Evolutionary conservation across 2,113 vertebrate genomes (phyloP).

Genomic region (Anolis carolinensis): DNA sequence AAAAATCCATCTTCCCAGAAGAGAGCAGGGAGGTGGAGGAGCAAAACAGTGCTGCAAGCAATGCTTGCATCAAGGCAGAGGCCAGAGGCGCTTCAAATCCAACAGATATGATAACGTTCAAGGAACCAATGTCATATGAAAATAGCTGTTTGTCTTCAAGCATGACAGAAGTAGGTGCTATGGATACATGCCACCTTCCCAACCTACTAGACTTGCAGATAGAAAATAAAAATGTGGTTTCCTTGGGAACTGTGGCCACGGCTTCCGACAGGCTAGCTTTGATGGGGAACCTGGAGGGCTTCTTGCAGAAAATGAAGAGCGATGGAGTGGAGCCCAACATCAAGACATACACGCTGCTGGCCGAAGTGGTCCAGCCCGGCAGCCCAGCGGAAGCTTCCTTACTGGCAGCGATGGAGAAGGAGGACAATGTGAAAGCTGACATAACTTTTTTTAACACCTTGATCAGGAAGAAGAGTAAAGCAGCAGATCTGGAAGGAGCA

Average conservation of each 20-base stretch:
- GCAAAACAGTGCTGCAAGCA: background rate
- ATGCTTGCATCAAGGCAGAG: background rate
- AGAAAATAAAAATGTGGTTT: slow-evolving; percentile 66
- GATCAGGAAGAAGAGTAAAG: slow-evolving; percentile 83
- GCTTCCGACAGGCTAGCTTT: slow-evolving; percentile 81
- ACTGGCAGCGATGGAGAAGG: slow-evolving; percentile 76
- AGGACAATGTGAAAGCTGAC: slow-evolving; percentile 80
- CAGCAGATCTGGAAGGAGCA: slow-evolving; percentile 80
- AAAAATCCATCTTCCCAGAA: slow-evolving; percentile 77
- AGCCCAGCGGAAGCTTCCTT: slow-evolving; percentile 75
- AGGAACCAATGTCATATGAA: background rate
- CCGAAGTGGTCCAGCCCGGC: slow-evolving; percentile 79
- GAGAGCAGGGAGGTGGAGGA: background rate
- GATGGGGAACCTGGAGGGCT: slow-evolving; percentile 85
- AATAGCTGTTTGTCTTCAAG: background rate
- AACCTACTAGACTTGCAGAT: slow-evolving; percentile 81
- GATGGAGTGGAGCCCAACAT: slow-evolving; percentile 78
- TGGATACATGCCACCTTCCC: slow-evolving; percentile 45
- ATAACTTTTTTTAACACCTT: slow-evolving; percentile 87
- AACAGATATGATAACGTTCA: background rate
- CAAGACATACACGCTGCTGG: slow-evolving; percentile 87
- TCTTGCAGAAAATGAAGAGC: slow-evolving; percentile 85
- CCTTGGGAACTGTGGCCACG: slow-evolving; percentile 75
- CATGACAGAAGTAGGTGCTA: background rate
- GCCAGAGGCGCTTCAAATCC: too few relatives aligned